Evolutionary conservation across 2,113 vertebrate species (phyloP).

Genomic region (Balaenoptera acutorostrata): DNA sequence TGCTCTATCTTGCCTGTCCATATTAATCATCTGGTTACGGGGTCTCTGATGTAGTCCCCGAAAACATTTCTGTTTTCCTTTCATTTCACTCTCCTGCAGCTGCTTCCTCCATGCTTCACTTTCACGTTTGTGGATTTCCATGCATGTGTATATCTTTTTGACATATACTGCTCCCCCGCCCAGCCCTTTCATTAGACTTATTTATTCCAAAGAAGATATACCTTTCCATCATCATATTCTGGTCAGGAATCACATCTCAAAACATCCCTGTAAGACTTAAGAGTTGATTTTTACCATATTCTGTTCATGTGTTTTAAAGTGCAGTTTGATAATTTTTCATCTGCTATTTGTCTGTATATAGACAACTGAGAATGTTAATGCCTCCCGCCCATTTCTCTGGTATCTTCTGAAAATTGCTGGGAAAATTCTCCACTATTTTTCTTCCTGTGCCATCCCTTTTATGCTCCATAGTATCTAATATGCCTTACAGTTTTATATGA

Average conservation of each 20-base stretch:
- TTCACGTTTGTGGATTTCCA: neutral
- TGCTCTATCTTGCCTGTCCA: neutral
- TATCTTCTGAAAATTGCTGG: conserved; percentile 27
- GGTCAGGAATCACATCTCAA: neutral
- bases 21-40: neutral
- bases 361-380: conserved; percentile 4
- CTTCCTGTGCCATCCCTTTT: conserved; percentile 33
- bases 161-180: neutral
- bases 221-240: neutral
- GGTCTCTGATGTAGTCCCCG: neutral
- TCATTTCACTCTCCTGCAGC: neutral
- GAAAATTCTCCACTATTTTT: conserved; percentile 35
- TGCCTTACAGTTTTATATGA: conserved; percentile 52
- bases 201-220: neutral
- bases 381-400: neutral
- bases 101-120: neutral
- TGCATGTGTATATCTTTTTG: neutral
- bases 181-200: neutral
- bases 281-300: conserved; percentile 4
- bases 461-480: conserved; percentile 50
- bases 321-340: neutral
- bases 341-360: neutral
- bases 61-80: neutral
- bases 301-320: neutral
- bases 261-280: neutral